Conservation (phyloP, 2,113 vertebrate species). For the Lepus americanus region DNA sequence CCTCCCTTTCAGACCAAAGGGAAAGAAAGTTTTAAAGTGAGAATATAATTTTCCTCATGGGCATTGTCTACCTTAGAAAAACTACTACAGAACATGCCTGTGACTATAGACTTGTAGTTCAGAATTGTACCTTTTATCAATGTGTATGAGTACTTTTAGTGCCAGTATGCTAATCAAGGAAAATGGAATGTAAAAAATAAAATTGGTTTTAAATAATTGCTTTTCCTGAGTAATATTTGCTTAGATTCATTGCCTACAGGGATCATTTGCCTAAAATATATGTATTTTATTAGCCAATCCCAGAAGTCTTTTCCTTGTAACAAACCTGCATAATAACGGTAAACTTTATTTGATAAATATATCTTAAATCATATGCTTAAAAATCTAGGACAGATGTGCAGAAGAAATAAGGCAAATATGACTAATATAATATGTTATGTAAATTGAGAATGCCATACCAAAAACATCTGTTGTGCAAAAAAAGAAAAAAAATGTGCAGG, state of each 20-base stretch:
- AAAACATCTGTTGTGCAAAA: background rate
- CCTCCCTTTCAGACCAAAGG: too few relatives aligned
- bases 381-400: background rate
- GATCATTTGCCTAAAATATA: background rate
- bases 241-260: background rate
- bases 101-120: too few relatives aligned
- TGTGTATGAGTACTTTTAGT: background rate
- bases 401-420: conserved; percentile 40
- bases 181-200: background rate
- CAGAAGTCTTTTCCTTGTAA: background rate
- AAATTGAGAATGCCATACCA: background rate
- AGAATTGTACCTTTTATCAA: background rate
- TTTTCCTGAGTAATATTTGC: background rate
- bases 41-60: too few relatives aligned
- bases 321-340: background rate
- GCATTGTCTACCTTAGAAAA: too few relatives aligned
- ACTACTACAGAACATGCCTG: too few relatives aligned
- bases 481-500: background rate
- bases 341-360: conserved; percentile 19
- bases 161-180: background rate
- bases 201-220: background rate
- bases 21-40: too few relatives aligned
- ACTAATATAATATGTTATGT: conserved; percentile 1
- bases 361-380: background rate
- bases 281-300: background rate